Evolutionary conservation across 1,140 invertebrate genomes (phyloP), one percentile per base, ranked within the genome.

Genomic region (Polyergus mexicanus): DNA sequence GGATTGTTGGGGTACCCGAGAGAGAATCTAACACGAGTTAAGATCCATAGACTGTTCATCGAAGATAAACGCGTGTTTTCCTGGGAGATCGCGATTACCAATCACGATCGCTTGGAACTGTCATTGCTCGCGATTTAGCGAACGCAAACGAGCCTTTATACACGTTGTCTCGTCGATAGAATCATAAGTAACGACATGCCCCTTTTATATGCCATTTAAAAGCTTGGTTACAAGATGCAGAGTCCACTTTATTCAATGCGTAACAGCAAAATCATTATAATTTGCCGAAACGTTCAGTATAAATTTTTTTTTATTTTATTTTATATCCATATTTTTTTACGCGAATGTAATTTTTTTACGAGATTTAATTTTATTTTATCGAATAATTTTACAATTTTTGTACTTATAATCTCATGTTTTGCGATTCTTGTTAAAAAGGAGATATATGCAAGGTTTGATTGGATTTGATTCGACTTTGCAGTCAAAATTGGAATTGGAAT

Each of bases 391-490:
- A 22, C 77, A 58, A 16, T 38, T 38, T 54, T 25, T 25, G 3
- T 47, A 19, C 16, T 69, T 69, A 66, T 56, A 69, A 69, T 7
- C 44, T 11, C 65, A 54, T 63, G 22, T 80, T 80, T 69, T 51
- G 51, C 35, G 51, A 69, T 69, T 56, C 47, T 80, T 80, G 51
- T 80, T 25, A 56, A 69, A 80, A 80, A 80, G 28, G 11, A 13
- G 19, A n/a, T 38, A 68, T 32, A 22, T 56, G 47, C 35, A 25
- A 16, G 22, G 22, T 69, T 80, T 80, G 77, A 80, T 69, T 69
- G 51, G 47, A 80, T 69, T 69, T 69, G 77, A 80, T 69, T 56
- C 47, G 65, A 80, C 69, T 80, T 69, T 47, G 47, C 63, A 80
- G 28, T 80, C 44, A 68, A 68, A 80, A 80, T 80, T 80, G 76